A percentile compares a stretch with the other conserved stretches of the same genome.
Evolutionary conservation across 2,113 vertebrate species (phyloP).

Genomic region (Amblyopsis rosae): DNA sequence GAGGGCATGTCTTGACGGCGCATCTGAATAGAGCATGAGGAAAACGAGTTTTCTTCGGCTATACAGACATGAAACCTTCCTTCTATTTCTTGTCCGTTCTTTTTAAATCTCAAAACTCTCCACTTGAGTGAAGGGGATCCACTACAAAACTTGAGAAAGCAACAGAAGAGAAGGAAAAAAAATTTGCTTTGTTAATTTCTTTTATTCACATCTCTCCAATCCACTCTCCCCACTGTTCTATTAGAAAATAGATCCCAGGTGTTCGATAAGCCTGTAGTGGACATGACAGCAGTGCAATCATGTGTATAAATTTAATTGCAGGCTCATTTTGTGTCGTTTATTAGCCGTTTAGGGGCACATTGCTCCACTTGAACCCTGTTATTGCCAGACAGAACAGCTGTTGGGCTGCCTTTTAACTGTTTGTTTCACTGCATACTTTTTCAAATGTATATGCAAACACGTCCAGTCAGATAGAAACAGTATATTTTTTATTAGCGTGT

Average conservation of each 20-base stretch:
- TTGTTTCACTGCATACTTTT: constrained; percentile 71
- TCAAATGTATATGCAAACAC: constrained; percentile 58
- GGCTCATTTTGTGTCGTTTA: constrained; percentile 83
- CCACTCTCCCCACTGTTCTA: constrained; percentile 75
- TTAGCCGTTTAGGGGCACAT: constrained; percentile 82
- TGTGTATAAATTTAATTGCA: constrained; percentile 86
- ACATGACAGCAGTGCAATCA: constrained; percentile 85
- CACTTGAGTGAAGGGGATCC: constrained; percentile 39
- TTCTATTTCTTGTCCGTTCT: constrained; percentile 20
- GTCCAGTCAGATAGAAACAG: constrained; percentile 26
- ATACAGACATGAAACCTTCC: constrained; percentile 26
- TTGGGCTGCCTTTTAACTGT: constrained; percentile 75
- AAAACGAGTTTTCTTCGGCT: constrained; percentile 34
- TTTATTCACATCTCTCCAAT: constrained; percentile 40
- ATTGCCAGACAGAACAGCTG: constrained; percentile 81
- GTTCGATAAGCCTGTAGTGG: constrained; percentile 83
- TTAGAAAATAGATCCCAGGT: constrained; percentile 83
- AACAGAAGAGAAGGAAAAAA: constrained; percentile 46
- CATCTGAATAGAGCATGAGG: constrained; percentile 21
- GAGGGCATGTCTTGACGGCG: constrained; percentile 34
- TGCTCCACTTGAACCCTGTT: constrained; percentile 82
- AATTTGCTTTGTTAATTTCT: constrained; percentile 68
- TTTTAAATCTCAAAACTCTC: constrained; percentile 38
- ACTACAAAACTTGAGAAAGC: constrained; percentile 54
- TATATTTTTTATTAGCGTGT: constrained; percentile 12